Conservation (phyloP, 2,113 vertebrate species). For the Dryoscopus gambensis region DNA sequence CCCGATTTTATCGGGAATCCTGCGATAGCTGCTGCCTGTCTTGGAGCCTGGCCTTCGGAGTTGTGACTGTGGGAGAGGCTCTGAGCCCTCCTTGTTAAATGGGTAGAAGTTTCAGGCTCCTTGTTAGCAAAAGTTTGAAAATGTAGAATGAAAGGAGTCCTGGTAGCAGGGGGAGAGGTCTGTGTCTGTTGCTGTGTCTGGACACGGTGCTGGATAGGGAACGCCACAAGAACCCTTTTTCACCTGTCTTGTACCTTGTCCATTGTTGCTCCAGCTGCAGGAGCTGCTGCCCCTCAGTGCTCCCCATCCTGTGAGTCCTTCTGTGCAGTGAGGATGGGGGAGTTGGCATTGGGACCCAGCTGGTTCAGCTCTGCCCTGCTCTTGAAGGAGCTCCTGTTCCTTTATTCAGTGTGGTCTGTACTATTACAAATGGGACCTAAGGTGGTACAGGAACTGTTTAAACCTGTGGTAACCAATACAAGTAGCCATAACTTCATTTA, state of each 20-base stretch:
- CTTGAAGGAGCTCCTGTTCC: neutral
- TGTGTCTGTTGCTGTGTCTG: neutral
- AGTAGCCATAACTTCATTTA: neutral
- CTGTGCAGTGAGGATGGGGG: accelerated
- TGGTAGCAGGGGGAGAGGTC: neutral
- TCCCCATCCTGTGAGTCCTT: neutral
- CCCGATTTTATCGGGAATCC: neutral
- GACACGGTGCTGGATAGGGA: accelerated
- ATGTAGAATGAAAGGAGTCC: neutral
- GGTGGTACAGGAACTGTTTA: neutral
- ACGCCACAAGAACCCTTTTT: neutral
- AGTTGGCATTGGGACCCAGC: neutral
- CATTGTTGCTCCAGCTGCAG: neutral
- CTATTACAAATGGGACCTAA: neutral
- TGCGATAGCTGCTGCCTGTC: neutral
- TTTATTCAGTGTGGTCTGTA: neutral
- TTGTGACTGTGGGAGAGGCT: accelerated
- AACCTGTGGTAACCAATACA: neutral
- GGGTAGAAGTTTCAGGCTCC: neutral
- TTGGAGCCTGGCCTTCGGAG: neutral
- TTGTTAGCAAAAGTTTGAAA: neutral
- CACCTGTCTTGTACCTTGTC: neutral
- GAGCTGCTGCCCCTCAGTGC: neutral
- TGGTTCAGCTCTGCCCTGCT: neutral
- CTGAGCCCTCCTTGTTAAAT: neutral